Base-by-base conservation (phyloP, 2,113 vertebrate genomes). In the Hemicordylus capensis region DNA sequence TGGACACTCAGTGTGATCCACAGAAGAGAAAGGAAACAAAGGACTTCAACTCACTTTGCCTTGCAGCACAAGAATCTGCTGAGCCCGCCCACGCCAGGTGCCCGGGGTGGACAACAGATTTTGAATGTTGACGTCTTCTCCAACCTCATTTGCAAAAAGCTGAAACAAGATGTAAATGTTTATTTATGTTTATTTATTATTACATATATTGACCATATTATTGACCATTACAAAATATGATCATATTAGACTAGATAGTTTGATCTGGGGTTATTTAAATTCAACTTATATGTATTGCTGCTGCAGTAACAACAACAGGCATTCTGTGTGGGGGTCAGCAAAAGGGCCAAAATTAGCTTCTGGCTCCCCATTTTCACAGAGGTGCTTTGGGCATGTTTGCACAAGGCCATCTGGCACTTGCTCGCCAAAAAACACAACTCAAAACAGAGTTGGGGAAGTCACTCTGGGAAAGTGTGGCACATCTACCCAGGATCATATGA, bases 41-140 rank as follows among this genome's bases (percentile, higher is more conserved):
- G 80, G 6, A 1, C 2, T 0, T 3, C 22, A 34, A 87, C 96
- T 96, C 90, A 99, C 99, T 97, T 96, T 97, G 89, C 91, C 96
- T 85, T 99, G 98, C 51, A 99, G 93, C 87, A 96, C 92, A 1
- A 99, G 96, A 42, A 99, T 99, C 88, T 99, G 98, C 90, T 99
- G 98, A 7, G 98, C 97, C 19, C 98, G 96, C 4, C 98, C 98
- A 85, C 98, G 96, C 95, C 98, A 99, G 90, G 87, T 96, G 73
- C 98, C 97, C 0, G 97, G 96, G 20, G 87, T 94, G 87, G 85
- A 91, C 67, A 98, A 77, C 44, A 99, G 93, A 56, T 94, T 97
- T 83, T 97, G 98, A 69, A 99, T 73, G 44, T 91, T 98, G 85
- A 98, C 95, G 0, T 98, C 98, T 78, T 99, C 98, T 14, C 99